A percentile compares a stretch with the other conserved stretches of the same genome.
These are phyloP conservation scores for Enteromius argenteus DNA, from an alignment of 2,797 vertebrate species.

Conservation along the genomic window DNA sequence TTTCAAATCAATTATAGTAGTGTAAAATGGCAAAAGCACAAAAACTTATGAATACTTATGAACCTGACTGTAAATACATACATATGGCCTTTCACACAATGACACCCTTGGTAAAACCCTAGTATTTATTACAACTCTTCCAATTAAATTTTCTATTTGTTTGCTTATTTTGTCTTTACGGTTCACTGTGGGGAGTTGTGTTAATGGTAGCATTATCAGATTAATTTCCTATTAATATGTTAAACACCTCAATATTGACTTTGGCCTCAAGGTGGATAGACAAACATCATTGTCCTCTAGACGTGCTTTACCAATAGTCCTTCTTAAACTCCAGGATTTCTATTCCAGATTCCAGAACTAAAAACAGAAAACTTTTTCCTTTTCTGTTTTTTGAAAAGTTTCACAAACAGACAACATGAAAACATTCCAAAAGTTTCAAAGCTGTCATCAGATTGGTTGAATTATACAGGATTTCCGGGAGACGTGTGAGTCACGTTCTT, in stretches of 20 bases:
- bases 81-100: neutral
- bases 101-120: slow-evolving; percentile 40
- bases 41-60: too few species aligned
- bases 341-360: neutral
- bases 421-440: too few species aligned
- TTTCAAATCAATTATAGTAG: too few species aligned
- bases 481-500: too few species aligned
- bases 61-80: too few species aligned
- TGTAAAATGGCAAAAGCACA: too few species aligned
- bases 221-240: slow-evolving; percentile 64
- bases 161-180: slow-evolving; percentile 53
- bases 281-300: slow-evolving; percentile 56
- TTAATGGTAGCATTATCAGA: slow-evolving; percentile 58
- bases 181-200: slow-evolving; percentile 38
- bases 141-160: slow-evolving; percentile 53
- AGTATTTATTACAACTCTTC: slow-evolving; percentile 39
- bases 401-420: neutral
- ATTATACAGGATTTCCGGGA: too few species aligned
- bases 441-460: too few species aligned
- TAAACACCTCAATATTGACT: slow-evolving; percentile 62
- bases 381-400: neutral
- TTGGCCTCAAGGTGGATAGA: slow-evolving; percentile 43
- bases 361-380: neutral
- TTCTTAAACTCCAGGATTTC: slow-evolving; percentile 44
- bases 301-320: slow-evolving; percentile 53